Evolutionary conservation across 1,140 invertebrate genomes (phyloP).

Genomic region (Mamestra configurata): DNA sequence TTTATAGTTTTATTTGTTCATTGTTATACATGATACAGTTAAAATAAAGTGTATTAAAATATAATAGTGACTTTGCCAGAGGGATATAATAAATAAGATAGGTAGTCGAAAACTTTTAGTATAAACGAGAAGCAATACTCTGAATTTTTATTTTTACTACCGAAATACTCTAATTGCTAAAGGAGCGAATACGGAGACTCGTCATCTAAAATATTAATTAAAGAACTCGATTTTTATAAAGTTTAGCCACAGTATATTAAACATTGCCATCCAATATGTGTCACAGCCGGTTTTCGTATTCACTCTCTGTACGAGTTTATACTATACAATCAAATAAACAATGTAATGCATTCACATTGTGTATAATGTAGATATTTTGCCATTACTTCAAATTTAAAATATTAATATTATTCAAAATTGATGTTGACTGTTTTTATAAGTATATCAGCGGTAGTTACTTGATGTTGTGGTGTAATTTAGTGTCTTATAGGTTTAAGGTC

Average conservation of each 20-base stretch:
- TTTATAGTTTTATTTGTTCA: constrained; percentile 63
- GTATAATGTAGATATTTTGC: constrained; percentile 86
- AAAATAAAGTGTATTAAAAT: constrained; percentile 62
- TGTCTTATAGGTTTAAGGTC: constrained; percentile 85
- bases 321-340: constrained; percentile 69
- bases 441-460: constrained; percentile 88
- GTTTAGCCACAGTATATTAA: constrained; percentile 5
- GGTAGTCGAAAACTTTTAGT: constrained; percentile 85
- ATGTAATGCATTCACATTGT: constrained; percentile 81
- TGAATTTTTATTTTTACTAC: constrained; percentile 83
- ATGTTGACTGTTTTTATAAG: constrained; percentile 89
- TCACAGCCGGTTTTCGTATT: constrained; percentile 60
- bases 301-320: constrained; percentile 62
- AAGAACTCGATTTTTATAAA: constrained; percentile 53
- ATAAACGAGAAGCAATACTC: constrained; percentile 87
- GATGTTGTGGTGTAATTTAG: constrained; percentile 88
- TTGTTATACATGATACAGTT: constrained; percentile 63
- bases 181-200: constrained; percentile 58
- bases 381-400: constrained; percentile 84
- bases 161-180: constrained; percentile 78
- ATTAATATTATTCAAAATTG: constrained; percentile 87
- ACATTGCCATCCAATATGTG: constrained; percentile 38
- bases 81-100: constrained; percentile 83
- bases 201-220: constrained; percentile 43
- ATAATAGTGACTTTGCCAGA: constrained; percentile 77